Base-by-base conservation (phyloP, 1,140 invertebrate species). In the Episyrphus balteatus region DNA sequence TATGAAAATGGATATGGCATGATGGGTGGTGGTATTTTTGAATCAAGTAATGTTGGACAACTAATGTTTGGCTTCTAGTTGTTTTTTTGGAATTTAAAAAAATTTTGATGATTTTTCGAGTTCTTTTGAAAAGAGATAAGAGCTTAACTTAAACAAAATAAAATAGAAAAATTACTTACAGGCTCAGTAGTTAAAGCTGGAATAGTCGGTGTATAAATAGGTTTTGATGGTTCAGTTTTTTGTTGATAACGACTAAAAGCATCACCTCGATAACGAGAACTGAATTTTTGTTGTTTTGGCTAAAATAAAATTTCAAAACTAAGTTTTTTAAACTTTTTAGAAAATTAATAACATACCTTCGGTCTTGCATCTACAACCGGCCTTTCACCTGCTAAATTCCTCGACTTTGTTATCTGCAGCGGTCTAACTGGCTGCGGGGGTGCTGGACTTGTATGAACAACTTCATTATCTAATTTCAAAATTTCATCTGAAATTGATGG, bases 21-120 rank as follows among this genome's bases (percentile, higher is more conserved):
- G 21, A 26, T 26, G 21, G 15, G 15, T 37, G 15, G 11, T 11
- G 36, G 36, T 37, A 17, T 3, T 37, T 37, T 17, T 3, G 13
- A 17, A 17, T 37, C 3, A 37, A 26, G 21, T 26, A 26, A 26
- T 26, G 21, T 26, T 26, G 21, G 21, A 26, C 21, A 26, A 21
- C 40, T 32, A 46, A 46, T 46, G 44, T 46, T 46, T 46, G 44
- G 44, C 44, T 46, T 46, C 12, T 11, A 14, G 31, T 33, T 46
- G 15, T 37, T 26, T n/a, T n/a, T 26, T 26, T 26, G 21, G 8
- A 5, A 5, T 26, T 26, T 26, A 5, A 5, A 8, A 26, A 26
- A 44, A 31, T 44, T 30, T 33, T n/a, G 31, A 44, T 26, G 21
- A 8, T 26, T 26, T 26, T 26, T 26, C 21, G 8, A 26, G 21